Evolutionary conservation across 2,113 vertebrate genomes (phyloP).

Genomic region (Geococcyx californianus): DNA sequence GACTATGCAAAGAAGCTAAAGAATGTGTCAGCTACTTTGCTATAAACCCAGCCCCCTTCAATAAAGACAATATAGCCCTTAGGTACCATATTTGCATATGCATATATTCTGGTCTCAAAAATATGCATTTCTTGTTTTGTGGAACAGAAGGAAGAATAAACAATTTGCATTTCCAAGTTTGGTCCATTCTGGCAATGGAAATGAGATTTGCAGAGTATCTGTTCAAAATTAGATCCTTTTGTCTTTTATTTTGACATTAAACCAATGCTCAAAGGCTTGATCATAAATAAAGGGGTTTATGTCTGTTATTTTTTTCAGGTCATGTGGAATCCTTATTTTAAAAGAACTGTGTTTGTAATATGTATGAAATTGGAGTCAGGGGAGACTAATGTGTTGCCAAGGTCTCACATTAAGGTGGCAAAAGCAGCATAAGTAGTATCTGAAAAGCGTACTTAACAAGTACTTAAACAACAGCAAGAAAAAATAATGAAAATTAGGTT

Average conservation of each 20-base stretch:
- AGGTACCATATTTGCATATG: background rate
- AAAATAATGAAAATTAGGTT: background rate
- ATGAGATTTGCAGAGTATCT: background rate
- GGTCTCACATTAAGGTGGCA: background rate
- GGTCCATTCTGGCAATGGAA: background rate
- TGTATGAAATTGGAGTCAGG: background rate
- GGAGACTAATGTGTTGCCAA: background rate
- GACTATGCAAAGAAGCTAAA: background rate
- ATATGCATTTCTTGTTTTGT: background rate
- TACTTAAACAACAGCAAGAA: background rate
- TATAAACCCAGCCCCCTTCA: background rate
- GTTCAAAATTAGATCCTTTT: background rate
- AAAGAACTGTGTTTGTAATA: background rate
- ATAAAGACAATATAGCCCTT: background rate
- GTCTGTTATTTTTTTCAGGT: background rate
- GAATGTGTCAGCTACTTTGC: background rate
- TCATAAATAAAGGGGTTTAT: background rate
- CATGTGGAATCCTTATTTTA: background rate
- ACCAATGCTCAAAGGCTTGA: background rate
- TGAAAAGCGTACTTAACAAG: background rate
- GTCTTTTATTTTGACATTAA: background rate
- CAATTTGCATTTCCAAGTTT: background rate
- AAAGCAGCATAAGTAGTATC: background rate
- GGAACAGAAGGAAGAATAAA: background rate
- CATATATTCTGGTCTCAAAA: background rate